Conservation (phyloP, 2,113 vertebrate genomes). For the Leptocoma aspasia region DNA sequence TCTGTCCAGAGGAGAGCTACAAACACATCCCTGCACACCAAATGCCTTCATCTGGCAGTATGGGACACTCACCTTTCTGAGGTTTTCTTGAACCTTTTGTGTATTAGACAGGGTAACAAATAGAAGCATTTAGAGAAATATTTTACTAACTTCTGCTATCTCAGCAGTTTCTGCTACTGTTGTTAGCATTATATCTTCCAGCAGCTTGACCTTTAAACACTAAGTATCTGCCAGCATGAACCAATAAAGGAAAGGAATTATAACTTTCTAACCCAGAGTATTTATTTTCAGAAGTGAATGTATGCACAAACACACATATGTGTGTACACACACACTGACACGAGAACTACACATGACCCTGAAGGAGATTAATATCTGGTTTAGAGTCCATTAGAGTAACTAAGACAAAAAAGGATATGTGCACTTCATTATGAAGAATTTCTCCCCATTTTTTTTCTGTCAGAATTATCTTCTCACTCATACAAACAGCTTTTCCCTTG, state of each 20-base stretch:
- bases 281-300: neutral
- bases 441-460: neutral
- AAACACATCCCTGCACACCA: neutral
- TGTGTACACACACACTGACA: neutral
- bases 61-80: neutral
- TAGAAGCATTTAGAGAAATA: neutral
- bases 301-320: neutral
- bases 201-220: neutral
- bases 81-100: neutral
- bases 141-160: neutral
- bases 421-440: neutral
- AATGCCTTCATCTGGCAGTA: neutral
- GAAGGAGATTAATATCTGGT: neutral
- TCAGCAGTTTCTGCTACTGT: neutral
- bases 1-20: neutral
- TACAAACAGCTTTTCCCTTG: neutral
- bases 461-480: neutral
- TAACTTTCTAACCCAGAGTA: neutral
- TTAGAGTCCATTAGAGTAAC: neutral
- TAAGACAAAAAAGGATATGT: neutral
- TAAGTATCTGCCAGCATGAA: neutral
- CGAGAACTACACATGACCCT: neutral
- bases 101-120: neutral
- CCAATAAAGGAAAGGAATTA: neutral
- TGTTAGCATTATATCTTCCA: neutral